Evolutionary conservation across 1,140 invertebrate genomes (phyloP), one percentile per base, ranked within the genome.

Genomic region (Nixonia krombeini): DNA sequence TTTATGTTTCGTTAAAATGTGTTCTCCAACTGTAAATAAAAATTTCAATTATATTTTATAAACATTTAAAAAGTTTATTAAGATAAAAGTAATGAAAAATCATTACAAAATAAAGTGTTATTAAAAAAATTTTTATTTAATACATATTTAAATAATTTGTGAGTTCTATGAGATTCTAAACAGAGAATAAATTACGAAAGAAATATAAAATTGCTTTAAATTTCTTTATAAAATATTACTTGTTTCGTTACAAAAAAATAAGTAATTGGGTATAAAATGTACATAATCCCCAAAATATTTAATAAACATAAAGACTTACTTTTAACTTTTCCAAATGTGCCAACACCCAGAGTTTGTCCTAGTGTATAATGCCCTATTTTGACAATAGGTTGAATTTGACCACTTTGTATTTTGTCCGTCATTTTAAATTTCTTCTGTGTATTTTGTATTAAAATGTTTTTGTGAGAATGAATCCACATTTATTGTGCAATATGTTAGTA

Each of bases 1-100:
- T 87, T 99, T 99, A 79, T 99, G 96, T 57, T 95, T 95, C 4
- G 98, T 99, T 17, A 98, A 85, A 70, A 98, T 94, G 87, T 99
- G 98, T 80, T 97, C 96, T 2, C 97, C 98, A 81, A 99, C 92
- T 94, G 74, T 18, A 86, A 81, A 76, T 10, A 8, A 8, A 47
- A 5, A 21, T 38, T 23, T n/a, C n/a, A n/a, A n/a, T n/a, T n/a
- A n/a, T n/a, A 12, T 49, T 49, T 25, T 13, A 7, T 3, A 35
- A 35, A 13, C 12, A 35, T 13, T 35, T 13, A 1, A 35, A 2
- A 17, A 8, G n/a, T n/a, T n/a, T n/a, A n/a, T n/a, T n/a, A n/a
- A n/a, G n/a, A n/a, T n/a, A n/a, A n/a, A n/a, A n/a, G n/a, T n/a
- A n/a, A n/a, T n/a, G n/a, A n/a, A n/a, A n/a, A n/a, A n/a, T n/a